Evolutionary conservation across 35 echinoderm and acorn worm genomes (phyloP).

Genomic region (Apostichopus parvimensis): DNA sequence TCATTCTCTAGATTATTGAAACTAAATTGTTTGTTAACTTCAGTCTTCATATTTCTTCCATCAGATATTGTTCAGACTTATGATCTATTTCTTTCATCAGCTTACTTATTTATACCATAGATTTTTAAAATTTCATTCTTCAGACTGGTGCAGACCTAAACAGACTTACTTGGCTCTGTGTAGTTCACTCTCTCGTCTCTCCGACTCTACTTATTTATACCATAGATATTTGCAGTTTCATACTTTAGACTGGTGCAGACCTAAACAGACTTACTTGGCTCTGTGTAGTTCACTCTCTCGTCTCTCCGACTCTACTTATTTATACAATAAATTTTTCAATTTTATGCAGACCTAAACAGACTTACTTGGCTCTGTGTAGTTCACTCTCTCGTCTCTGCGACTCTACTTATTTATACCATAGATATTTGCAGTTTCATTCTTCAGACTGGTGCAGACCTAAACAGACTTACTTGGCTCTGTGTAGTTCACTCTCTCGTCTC

Average conservation of each 20-base stretch:
- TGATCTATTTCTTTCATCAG: too few relatives aligned
- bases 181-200: slow-evolving; percentile 84
- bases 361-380: slow-evolving; percentile 84
- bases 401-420: slow-evolving; percentile 24
- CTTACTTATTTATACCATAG: background rate
- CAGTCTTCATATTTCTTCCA: too few relatives aligned
- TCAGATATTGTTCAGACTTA: too few relatives aligned
- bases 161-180: slow-evolving; percentile 86
- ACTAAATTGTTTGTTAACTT: too few relatives aligned
- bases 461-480: slow-evolving; percentile 84
- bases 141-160: background rate
- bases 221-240: too few relatives aligned
- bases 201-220: slow-evolving; percentile 50
- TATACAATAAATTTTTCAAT: too few relatives aligned
- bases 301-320: slow-evolving; percentile 65
- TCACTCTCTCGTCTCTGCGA: slow-evolving; percentile 65
- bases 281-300: slow-evolving; percentile 59
- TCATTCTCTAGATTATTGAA: background rate
- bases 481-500: slow-evolving; percentile 82
- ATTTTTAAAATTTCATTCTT: too few relatives aligned
- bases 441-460: background rate
- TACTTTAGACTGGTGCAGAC: too few relatives aligned
- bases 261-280: slow-evolving; percentile 10
- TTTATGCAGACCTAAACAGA: background rate
- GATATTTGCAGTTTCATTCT: too few relatives aligned